phyloP scores from a whole-genome alignment of 2,888 invertebrate genomes.

The Augochlorella aurata region DNA sequence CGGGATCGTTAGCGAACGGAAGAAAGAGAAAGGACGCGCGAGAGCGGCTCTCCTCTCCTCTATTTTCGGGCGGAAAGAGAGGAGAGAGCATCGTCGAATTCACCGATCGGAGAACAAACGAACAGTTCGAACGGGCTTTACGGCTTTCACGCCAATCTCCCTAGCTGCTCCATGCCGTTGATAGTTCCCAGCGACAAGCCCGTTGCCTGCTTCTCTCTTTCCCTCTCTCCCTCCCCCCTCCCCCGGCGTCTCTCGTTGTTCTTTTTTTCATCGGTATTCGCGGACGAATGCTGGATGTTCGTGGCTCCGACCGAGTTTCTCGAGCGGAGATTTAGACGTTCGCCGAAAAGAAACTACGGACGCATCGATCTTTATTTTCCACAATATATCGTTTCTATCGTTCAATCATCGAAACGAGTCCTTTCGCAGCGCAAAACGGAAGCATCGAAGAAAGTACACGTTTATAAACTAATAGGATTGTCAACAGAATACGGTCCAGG shows the following conservation, averaged over 20 bases:
- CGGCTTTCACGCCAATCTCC: slow-evolving; percentile 59
- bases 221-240: neutral
- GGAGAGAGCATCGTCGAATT: slow-evolving; percentile 45
- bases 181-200: slow-evolving; percentile 48
- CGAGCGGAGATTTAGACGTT: neutral
- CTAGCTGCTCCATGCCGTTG: slow-evolving; percentile 37
- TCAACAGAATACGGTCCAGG: no score
- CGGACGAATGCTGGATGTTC: slow-evolving; percentile 19
- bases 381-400: neutral
- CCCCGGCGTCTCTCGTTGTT: neutral
- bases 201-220: neutral
- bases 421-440: no score
- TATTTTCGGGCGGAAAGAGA: neutral
- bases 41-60: neutral
- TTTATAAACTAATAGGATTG: no score
- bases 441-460: no score
- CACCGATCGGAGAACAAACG: slow-evolving; percentile 62
- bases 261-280: neutral
- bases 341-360: neutral
- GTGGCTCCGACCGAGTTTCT: neutral
- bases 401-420: no score
- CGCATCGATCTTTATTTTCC: neutral
- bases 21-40: slow-evolving; percentile 13
- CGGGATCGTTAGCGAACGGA: slow-evolving; percentile 27
- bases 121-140: slow-evolving; percentile 56